Evolutionary conservation across 1,140 invertebrate species (phyloP).

Genomic region (Drosophila bocqueti): DNA sequence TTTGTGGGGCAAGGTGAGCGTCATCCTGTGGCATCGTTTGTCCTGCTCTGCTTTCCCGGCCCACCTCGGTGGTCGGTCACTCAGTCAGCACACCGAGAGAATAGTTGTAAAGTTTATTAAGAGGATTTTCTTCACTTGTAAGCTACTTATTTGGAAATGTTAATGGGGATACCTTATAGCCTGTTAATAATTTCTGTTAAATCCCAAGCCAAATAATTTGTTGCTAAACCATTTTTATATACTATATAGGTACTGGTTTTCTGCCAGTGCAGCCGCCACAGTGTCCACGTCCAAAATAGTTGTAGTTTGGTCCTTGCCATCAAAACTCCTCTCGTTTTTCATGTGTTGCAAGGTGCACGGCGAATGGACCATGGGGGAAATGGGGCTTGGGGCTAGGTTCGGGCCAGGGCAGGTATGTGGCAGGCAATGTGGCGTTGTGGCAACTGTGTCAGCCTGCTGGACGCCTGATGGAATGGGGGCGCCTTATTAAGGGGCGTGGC

Average conservation of each 20-base stretch:
- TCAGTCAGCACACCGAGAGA: conserved; percentile 27
- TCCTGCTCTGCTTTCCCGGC: conserved; percentile 33
- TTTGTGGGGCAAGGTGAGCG: conserved; percentile 70
- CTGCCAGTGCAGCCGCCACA: conserved; percentile 18
- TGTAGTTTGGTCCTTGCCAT: conserved; percentile 36
- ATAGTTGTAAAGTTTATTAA: neutral
- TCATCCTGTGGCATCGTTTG: conserved; percentile 52
- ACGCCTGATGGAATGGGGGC: neutral
- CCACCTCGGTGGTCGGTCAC: conserved; percentile 44
- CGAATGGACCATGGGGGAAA: neutral
- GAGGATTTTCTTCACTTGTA: neutral
- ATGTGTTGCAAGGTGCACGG: conserved; percentile 46
- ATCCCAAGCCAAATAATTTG: neutral
- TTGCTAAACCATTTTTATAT: neutral
- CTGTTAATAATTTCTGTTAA: neutral
- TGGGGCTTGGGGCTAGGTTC: neutral
- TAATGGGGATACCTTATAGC: too few species aligned
- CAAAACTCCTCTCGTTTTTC: conserved; percentile 40
- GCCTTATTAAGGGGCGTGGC: conserved; percentile 37
- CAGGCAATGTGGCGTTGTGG: conserved; percentile 33
- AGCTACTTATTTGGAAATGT: neutral
- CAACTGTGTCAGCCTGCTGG: conserved; percentile 45
- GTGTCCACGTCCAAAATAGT: conserved; percentile 45
- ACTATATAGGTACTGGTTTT: neutral
- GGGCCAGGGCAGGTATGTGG: conserved; percentile 14